Base-by-base conservation (phyloP, 1,140 invertebrate genomes). In the Orius laevigatus region DNA sequence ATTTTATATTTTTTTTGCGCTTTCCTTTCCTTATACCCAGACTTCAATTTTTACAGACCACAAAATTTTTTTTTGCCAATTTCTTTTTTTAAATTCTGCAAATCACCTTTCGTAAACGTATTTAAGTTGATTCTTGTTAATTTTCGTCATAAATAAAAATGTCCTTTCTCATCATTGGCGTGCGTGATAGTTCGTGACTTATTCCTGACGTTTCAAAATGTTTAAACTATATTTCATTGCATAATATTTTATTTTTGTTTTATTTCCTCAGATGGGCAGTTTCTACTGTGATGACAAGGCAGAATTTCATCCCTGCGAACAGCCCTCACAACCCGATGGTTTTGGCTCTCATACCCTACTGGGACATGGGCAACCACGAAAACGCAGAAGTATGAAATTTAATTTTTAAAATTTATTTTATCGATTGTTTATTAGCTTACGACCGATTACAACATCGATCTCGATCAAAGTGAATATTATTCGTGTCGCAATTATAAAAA, bases 311-410 rank as follows among this genome's bases (percentile, higher is more conserved):
- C 46, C 87, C 88, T 11, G 70, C 75, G 10, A 61, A 65, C 49
- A 70, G 72, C 59, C 65, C 68, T 49, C 62, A 66, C 12, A 58
- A 64, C n/a, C 62, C 71, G 20, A 72, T 66, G 62, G 66, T 75
- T 15, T 65, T 71, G 51, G 83, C 85, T 15, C 73, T 97, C 45
- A 93, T 96, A 58, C 91, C 92, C 5, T 70, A 91, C 32, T 96
- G 90, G 90, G 93, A 97, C 62, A 83, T 97, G 78, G 91, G 87
- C 62, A 97, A 97, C 70, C 91, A 97, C 59, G 73, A 76, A 53
- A 78, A 85, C 63, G 89, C 87, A 56, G 76, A 77, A 66, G 87
- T 94, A 70, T 71, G 62, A 55, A 39, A 52, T 25, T 52, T n/a
- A n/a, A n/a, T n/a, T n/a, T n/a, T n/a, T n/a, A n/a, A 50, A 50